These are phyloP conservation scores for Leptodactylus fallax DNA, from an alignment of 2,797 vertebrate genomes.

Conservation along the genomic window DNA sequence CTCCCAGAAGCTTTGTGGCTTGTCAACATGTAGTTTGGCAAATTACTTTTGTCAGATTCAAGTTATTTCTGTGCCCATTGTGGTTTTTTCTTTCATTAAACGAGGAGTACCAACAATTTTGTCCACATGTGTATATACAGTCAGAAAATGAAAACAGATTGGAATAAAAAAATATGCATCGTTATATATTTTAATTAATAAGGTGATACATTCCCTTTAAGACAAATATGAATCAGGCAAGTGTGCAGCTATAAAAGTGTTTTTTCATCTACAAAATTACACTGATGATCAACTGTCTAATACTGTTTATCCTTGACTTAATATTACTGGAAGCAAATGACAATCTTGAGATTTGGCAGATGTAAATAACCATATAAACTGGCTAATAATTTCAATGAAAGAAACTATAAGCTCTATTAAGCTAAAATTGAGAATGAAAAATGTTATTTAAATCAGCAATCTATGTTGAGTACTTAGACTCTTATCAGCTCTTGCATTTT, in stretches of 20 bases:
- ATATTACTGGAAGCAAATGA: slow-evolving; percentile 45
- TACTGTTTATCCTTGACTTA: slow-evolving; percentile 32
- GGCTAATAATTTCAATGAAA: slow-evolving; percentile 49
- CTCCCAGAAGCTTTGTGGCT: too few species aligned
- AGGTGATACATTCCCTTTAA: not conserved
- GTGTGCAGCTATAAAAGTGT: not conserved
- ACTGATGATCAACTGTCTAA: slow-evolving; percentile 46
- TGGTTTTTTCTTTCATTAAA: too few species aligned
- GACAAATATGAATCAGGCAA: not conserved
- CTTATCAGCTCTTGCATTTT: slow-evolving; percentile 22
- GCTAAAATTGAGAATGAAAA: slow-evolving; percentile 43
- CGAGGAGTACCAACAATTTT: too few species aligned
- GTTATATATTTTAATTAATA: not conserved
- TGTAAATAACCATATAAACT: slow-evolving; percentile 55
- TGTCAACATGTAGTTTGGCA: too few species aligned
- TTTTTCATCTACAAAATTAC: slow-evolving; percentile 21
- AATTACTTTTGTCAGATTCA: too few species aligned
- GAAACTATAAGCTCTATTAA: slow-evolving; percentile 49
- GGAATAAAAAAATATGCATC: not conserved
- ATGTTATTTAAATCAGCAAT: slow-evolving; percentile 43
- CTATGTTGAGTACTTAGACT: slow-evolving; percentile 30
- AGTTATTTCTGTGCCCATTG: too few species aligned
- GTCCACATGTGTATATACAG: too few species aligned
- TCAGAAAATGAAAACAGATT: not conserved
- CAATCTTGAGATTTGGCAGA: slow-evolving; percentile 46